Evolutionary conservation across 2,113 vertebrate species (phyloP).

Genomic region (Otus sunia): DNA sequence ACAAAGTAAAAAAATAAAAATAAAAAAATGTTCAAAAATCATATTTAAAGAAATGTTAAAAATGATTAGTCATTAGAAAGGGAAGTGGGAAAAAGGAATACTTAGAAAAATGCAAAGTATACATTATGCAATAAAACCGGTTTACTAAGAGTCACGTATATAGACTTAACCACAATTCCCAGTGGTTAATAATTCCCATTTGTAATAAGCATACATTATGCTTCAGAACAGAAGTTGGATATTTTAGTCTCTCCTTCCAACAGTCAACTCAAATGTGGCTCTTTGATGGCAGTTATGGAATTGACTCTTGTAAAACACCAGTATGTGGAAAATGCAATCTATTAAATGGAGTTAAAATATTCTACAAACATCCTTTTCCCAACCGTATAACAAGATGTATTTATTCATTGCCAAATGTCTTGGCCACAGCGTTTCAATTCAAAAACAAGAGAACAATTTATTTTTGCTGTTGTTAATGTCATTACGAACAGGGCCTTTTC

Average conservation of each 20-base stretch:
- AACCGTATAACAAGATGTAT: background rate
- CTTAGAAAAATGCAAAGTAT: background rate
- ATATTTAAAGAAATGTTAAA: background rate
- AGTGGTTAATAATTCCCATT: background rate
- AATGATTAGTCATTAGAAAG: background rate
- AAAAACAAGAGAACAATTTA: background rate
- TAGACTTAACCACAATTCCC: background rate
- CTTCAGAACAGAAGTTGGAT: background rate
- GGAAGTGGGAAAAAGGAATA: background rate
- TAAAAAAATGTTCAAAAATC: background rate
- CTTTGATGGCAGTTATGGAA: background rate
- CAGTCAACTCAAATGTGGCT: background rate
- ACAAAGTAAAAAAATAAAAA: slow-evolving; percentile 46
- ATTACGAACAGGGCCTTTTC: background rate
- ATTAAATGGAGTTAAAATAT: background rate
- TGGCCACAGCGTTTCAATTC: background rate
- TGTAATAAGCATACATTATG: background rate
- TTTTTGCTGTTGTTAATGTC: background rate
- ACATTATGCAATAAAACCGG: background rate
- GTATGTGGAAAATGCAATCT: background rate
- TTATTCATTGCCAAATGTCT: background rate
- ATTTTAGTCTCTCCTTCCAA: background rate
- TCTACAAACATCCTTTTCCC: background rate
- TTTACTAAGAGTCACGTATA: background rate
- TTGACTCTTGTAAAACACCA: background rate